These are phyloP conservation scores for Labeo rohita DNA, from an alignment of 2,113 vertebrate species.

Conservation along the genomic window DNA sequence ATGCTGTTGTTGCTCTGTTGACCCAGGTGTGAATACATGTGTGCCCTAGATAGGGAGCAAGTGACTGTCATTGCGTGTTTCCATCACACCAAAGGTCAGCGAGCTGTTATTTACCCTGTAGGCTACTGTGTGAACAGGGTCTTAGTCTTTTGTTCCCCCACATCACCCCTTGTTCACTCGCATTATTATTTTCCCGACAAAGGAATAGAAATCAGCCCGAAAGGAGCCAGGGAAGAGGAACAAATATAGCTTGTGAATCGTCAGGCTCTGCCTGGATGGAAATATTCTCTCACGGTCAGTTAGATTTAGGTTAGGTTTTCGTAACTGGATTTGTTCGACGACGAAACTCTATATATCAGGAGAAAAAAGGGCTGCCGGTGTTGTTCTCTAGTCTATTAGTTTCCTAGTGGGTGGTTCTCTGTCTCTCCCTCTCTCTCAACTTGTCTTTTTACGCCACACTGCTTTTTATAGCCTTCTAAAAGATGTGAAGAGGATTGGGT, in stretches of 20 bases:
- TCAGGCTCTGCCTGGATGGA: constrained; percentile 18
- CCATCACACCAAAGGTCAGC: constrained; percentile 75
- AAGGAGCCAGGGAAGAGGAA: background rate
- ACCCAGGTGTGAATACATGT: constrained; percentile 20
- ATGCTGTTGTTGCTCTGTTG: background rate
- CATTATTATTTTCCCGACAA: constrained; percentile 34
- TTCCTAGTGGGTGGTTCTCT: constrained; percentile 34
- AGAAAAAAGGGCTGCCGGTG: constrained; percentile 11
- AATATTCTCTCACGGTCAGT: constrained; percentile 29
- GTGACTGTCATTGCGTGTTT: constrained; percentile 70
- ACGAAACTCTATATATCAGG: constrained; percentile 29
- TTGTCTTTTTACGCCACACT: constrained; percentile 27
- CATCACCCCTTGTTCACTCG: constrained; percentile 52
- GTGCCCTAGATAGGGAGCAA: constrained; percentile 8
- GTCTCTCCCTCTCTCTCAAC: constrained; percentile 18
- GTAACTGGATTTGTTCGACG: background rate
- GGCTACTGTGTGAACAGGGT: constrained; percentile 58
- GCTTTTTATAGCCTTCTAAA: constrained; percentile 38
- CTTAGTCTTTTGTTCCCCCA: constrained; percentile 38
- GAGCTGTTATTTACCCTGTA: constrained; percentile 67
- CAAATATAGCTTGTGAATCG: constrained; percentile 2
- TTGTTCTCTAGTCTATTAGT: constrained; percentile 34
- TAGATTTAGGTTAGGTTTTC: constrained; percentile 17
- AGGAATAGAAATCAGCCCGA: constrained; percentile 9
- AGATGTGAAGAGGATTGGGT: constrained; percentile 19